phyloP scores from a whole-genome alignment of 2,113 vertebrate species.

The Perca flavescens region DNA sequence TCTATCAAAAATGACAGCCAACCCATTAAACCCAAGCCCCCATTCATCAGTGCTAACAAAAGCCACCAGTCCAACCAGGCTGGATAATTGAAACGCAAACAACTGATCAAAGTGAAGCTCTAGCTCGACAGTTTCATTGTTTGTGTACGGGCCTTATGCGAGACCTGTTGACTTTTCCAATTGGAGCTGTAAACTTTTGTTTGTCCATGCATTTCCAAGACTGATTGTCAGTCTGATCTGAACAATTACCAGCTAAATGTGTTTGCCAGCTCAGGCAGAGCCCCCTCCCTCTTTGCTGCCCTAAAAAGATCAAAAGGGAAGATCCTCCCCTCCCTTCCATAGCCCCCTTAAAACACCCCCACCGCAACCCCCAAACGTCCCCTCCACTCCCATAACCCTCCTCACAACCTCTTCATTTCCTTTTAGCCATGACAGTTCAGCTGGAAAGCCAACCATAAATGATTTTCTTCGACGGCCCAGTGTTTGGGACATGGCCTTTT shows the following conservation, averaged over 20 bases:
- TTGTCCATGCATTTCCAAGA: conserved; percentile 85
- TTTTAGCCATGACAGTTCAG: conserved; percentile 83
- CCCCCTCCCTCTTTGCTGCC: conserved; percentile 65
- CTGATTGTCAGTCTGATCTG: conserved; percentile 83
- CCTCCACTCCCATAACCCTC: conserved; percentile 54
- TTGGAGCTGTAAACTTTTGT: conserved; percentile 86
- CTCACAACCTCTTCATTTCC: conserved; percentile 79
- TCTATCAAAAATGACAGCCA: conserved; percentile 56
- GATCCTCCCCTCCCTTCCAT: conserved; percentile 38
- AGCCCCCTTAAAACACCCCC: conserved; percentile 53
- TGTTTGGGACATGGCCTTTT: conserved; percentile 72
- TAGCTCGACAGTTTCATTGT: conserved; percentile 79
- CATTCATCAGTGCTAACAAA: conserved; percentile 49
- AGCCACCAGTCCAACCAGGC: conserved; percentile 55
- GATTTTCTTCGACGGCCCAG: conserved; percentile 72
- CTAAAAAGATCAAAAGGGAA: conserved; percentile 86
- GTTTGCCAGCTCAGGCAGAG: conserved; percentile 82
- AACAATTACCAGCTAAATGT: conserved; percentile 86
- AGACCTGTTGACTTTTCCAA: conserved; percentile 86
- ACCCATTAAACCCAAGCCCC: conserved; percentile 51
- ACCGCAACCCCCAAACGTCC: conserved; percentile 52
- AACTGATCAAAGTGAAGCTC: conserved; percentile 78
- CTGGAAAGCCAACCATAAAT: conserved; percentile 84
- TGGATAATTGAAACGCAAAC: conserved; percentile 81
- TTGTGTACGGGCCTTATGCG: conserved; percentile 76